A percentile compares a stretch with the other conserved stretches of the same genome.
These are phyloP conservation scores for Mya arenaria DNA, from an alignment of 1,140 invertebrate species.

Conservation along the genomic window DNA sequence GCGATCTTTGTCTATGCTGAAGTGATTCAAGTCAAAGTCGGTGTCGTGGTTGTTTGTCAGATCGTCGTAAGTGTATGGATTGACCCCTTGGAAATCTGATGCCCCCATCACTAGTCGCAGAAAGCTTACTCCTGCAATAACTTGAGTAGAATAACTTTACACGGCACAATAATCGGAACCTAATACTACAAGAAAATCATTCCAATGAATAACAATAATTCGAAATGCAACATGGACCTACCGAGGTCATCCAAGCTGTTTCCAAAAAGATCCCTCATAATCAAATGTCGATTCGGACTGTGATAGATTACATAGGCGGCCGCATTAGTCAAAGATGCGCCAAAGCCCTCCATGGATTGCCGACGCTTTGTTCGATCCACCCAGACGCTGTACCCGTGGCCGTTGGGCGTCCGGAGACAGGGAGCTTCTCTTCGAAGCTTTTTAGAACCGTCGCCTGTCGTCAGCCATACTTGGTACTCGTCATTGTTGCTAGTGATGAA, in stretches of 20 bases:
- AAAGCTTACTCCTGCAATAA: slow-evolving; percentile 57
- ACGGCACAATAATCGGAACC: too few species aligned
- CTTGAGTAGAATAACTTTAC: not conserved
- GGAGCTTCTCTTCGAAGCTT: slow-evolving; percentile 40
- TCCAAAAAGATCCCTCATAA: slow-evolving; percentile 61
- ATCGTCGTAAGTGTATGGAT: slow-evolving; percentile 63
- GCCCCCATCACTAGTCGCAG: slow-evolving; percentile 62
- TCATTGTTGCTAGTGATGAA: slow-evolving; percentile 1
- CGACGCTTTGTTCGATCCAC: slow-evolving; percentile 53
- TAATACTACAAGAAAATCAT: not conserved
- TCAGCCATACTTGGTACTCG: slow-evolving; percentile 53
- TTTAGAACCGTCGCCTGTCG: slow-evolving; percentile 53
- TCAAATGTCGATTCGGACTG: slow-evolving; percentile 57
- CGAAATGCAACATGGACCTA: not conserved
- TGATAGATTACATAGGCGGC: slow-evolving; percentile 63
- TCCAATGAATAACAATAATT: not conserved
- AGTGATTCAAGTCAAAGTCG: slow-evolving; percentile 62
- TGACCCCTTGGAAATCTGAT: slow-evolving; percentile 60
- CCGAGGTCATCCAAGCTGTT: slow-evolving; percentile 4
- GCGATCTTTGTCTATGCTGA: slow-evolving; percentile 63
- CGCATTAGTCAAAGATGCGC: slow-evolving; percentile 60
- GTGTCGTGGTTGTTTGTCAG: slow-evolving; percentile 15
- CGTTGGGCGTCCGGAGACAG: not conserved
- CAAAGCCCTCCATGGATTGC: slow-evolving; percentile 64
- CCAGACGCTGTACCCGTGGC: slow-evolving; percentile 22